phyloP scores from a whole-genome alignment of 1,140 invertebrate species.

The Caenorhabditis brenneri region DNA sequence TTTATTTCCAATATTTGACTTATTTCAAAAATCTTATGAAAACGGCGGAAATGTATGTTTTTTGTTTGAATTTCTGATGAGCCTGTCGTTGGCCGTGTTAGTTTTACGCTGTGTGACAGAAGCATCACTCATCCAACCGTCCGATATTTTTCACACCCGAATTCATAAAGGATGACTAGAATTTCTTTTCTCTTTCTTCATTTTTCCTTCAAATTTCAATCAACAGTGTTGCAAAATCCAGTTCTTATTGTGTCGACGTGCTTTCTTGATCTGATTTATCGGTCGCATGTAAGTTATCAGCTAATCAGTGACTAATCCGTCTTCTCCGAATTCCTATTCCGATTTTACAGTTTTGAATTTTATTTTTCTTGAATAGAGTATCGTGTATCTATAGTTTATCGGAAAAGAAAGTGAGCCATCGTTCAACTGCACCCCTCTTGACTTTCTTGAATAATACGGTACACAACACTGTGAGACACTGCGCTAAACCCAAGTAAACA shows the following conservation, averaged over 20 bases:
- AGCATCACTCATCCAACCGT: constrained; percentile 24
- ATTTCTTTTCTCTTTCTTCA: not conserved
- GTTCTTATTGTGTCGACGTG: not conserved
- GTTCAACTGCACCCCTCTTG: not conserved
- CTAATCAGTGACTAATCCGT: not conserved
- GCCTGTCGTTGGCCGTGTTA: not conserved
- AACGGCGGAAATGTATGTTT: not conserved
- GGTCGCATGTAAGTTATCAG: constrained; percentile 24
- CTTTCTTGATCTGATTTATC: not conserved
- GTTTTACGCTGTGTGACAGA: not conserved
- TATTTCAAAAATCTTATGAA: not conserved
- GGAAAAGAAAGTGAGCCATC: not conserved
- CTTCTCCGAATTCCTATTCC: not conserved
- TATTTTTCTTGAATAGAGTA: not conserved
- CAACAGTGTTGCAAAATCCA: not conserved
- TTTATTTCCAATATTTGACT: not conserved
- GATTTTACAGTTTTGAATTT: not conserved
- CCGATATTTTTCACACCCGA: not conserved
- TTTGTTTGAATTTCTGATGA: constrained; percentile 38
- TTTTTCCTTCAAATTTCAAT: not conserved
- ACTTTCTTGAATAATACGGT: constrained; percentile 37
- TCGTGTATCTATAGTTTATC: not conserved
- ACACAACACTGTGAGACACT: constrained; percentile 23
- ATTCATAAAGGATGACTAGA: constrained; percentile 5
- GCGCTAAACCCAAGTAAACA: constrained; percentile 39